These are phyloP conservation scores for Eupithecia inturbata DNA, from an alignment of 2,888 invertebrate genomes.

Conservation along the genomic window DNA sequence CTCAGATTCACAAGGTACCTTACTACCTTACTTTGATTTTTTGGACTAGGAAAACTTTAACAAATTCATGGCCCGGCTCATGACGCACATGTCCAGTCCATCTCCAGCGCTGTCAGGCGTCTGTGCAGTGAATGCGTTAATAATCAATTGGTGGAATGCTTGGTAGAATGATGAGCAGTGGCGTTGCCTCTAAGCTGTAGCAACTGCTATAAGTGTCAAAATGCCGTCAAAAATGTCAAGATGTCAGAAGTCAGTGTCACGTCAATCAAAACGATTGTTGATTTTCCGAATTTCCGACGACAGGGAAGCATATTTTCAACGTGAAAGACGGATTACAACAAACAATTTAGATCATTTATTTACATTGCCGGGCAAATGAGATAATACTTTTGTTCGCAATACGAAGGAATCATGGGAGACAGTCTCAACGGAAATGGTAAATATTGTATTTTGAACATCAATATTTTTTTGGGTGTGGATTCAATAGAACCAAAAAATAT, in stretches of 20 bases:
- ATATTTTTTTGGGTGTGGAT: constrained; percentile 31
- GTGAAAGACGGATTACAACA: background rate
- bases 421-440: constrained; percentile 47
- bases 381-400: background rate
- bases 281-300: constrained; percentile 1
- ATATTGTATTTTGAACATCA: background rate
- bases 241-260: constrained; percentile 4
- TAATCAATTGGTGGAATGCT: no score
- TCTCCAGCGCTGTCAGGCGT: no score
- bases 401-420: constrained; percentile 59
- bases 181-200: no score
- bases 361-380: background rate
- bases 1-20: no score
- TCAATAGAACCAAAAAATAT: constrained; percentile 1
- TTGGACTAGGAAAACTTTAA: no score
- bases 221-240: background rate
- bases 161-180: no score
- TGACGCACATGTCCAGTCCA: no score
- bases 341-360: background rate
- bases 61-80: no score
- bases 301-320: background rate
- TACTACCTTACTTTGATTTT: no score
- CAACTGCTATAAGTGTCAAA: no score
- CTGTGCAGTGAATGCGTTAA: no score
- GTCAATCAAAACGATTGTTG: constrained; percentile 16